Base-by-base conservation (phyloP, 2,797 vertebrate genomes). In the Enoplosus armatus region DNA sequence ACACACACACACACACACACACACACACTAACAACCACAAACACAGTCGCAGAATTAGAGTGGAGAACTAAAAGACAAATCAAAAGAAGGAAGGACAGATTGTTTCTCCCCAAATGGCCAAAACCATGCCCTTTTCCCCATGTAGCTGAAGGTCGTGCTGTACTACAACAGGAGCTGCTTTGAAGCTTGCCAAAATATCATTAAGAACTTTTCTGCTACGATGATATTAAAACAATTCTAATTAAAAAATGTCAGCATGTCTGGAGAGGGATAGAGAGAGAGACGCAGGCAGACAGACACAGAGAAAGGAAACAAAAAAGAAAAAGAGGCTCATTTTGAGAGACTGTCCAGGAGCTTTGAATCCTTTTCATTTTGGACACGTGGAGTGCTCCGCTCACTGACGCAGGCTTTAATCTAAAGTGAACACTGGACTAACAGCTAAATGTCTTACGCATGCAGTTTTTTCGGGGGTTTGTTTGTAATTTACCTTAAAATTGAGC, bases 401-500 rank as follows among this genome's bases (percentile, higher is more conserved):
- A 90, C 68, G 64, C 83, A 41, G 60, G 79, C 92, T 93, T 90
- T 90, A 91, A 93, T 93, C 91, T 88, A 67, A 87, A 87, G 75
- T 74, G 81, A 92, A 89, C 86, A 84, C 86, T 75, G 77, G 80
- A 87, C 84, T 83, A 88, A 90, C 78, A 73, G 76, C 66, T 76
- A 86, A 90, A 87, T 63, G 79, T 87, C 90, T 93, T 87, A 94
- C 66, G 83, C 74, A 72, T 79, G 89, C 92, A 93, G 55, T 87
- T 94, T 92, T 84, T 54, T 29, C n/a, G 55, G 35, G 11, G 51
- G 31, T 48, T 89, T 85, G 81, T 90, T 90, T 84, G 68, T 91
- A 86, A 93, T 96, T 97, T 97, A 99, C 98, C 98, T 98, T 98
- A 95, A 99, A 98, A 97, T 97, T 98, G 92, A 99, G 97, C 92